These are phyloP conservation scores for Nomada hirtipes DNA, from an alignment of 2,888 invertebrate species.

Conservation along the genomic window DNA sequence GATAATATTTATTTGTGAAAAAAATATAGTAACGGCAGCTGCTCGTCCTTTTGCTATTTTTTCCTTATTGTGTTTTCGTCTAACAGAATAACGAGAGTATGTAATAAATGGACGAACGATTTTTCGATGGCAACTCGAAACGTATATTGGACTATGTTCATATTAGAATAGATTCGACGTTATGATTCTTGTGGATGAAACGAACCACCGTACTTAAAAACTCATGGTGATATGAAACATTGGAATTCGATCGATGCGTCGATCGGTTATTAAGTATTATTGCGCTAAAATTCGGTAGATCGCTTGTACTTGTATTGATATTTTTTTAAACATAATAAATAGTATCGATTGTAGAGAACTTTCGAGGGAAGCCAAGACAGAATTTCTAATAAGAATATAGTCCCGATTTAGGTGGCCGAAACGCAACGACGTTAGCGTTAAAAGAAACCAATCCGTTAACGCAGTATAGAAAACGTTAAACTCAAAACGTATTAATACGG, in stretches of 20 bases:
- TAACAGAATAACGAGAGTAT: neutral
- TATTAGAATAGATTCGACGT: conserved; percentile 12
- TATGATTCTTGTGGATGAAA: neutral
- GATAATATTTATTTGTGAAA: neutral
- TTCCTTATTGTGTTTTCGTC: conserved; percentile 2
- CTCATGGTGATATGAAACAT: neutral
- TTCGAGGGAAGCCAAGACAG: neutral
- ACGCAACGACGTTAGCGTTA: conserved; percentile 21
- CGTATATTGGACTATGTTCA: conserved; percentile 33
- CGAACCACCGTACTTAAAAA: conserved; percentile 3
- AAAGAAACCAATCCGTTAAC: conserved; percentile 21
- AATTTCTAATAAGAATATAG: conserved; percentile 47
- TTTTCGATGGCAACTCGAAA: conserved; percentile 10
- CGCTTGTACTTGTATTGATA: conserved; percentile 29
- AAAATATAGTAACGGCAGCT: neutral
- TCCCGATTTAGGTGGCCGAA: conserved; percentile 27
- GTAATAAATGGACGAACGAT: neutral
- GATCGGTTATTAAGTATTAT: conserved; percentile 2
- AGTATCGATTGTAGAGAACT: neutral
- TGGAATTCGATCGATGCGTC: neutral
- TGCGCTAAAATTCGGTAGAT: conserved; percentile 18
- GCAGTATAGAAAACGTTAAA: conserved; percentile 50
- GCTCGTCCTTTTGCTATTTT: conserved; percentile 5
- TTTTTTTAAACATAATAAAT: conserved; percentile 12
- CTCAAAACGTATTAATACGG: conserved; percentile 16